Conservation (phyloP, 2,888 invertebrate genomes). For the Oscheius sp. region DNA sequence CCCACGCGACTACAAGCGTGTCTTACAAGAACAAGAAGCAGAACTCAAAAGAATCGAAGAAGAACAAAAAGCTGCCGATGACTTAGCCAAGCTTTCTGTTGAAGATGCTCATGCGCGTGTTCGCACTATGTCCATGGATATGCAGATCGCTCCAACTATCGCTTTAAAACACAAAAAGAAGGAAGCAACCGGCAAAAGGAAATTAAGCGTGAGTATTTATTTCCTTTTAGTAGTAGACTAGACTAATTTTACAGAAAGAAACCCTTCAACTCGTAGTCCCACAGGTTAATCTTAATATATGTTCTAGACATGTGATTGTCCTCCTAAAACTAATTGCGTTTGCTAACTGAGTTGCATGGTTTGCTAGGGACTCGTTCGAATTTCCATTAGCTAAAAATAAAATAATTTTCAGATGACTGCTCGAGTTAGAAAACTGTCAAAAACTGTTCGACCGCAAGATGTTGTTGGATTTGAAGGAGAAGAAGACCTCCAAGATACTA, state of each 20-base stretch:
- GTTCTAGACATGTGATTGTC: background rate
- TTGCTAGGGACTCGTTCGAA: background rate
- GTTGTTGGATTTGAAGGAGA: constrained; percentile 65
- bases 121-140: constrained; percentile 67
- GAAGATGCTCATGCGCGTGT: constrained; percentile 11
- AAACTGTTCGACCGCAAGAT: constrained; percentile 62
- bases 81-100: background rate
- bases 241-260: constrained; percentile 1
- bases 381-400: background rate
- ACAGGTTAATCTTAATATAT: constrained; percentile 15
- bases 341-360: background rate
- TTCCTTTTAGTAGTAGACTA: background rate
- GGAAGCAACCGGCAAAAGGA: constrained; percentile 30
- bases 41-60: constrained; percentile 80
- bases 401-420: constrained; percentile 45
- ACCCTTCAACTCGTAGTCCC: constrained; percentile 16
- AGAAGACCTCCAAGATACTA: constrained; percentile 54
- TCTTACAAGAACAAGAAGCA: constrained; percentile 78
- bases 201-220: constrained; percentile 36
- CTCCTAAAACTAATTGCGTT: background rate
- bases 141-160: constrained; percentile 63
- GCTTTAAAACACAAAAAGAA: constrained; percentile 44
- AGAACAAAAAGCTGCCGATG: constrained; percentile 18
- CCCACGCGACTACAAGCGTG: constrained; percentile 94
- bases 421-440: constrained; percentile 58